Evolutionary conservation across 2,113 vertebrate genomes (phyloP).

Genomic region (Elanus axillaris): DNA sequence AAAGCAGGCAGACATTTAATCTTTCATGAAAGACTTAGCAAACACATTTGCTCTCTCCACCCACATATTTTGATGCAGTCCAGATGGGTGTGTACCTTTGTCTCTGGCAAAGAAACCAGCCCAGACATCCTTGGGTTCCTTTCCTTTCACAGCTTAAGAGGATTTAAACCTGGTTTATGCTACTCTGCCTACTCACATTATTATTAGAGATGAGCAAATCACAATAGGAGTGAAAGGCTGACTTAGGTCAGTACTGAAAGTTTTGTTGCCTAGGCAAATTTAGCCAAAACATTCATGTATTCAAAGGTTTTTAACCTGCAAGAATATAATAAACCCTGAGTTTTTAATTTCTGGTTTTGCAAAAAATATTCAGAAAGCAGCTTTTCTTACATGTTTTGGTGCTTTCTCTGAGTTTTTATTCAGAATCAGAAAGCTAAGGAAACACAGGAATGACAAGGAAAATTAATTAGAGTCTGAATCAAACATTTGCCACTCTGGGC

Average conservation of each 20-base stretch:
- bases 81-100: slow-evolving; percentile 45
- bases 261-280: neutral
- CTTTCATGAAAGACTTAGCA: neutral
- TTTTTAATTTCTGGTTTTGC: neutral
- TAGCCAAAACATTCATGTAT: neutral
- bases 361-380: neutral
- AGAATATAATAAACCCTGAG: neutral
- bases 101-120: neutral
- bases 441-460: neutral
- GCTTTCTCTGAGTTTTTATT: neutral
- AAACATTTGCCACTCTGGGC: neutral
- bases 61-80: neutral
- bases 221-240: neutral
- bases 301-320: neutral
- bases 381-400: neutral
- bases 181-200: neutral
- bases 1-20: neutral
- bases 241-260: neutral
- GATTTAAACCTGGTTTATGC: slow-evolving; percentile 18
- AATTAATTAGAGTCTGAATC: neutral
- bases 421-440: neutral
- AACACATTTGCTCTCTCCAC: slow-evolving; percentile 9
- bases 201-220: neutral
- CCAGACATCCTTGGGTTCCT: slow-evolving; percentile 10
- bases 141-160: neutral